Evolutionary conservation across 2,797 vertebrate genomes (phyloP), one percentile per base, ranked within the genome.

Genomic region (Sebastes diploproa): DNA sequence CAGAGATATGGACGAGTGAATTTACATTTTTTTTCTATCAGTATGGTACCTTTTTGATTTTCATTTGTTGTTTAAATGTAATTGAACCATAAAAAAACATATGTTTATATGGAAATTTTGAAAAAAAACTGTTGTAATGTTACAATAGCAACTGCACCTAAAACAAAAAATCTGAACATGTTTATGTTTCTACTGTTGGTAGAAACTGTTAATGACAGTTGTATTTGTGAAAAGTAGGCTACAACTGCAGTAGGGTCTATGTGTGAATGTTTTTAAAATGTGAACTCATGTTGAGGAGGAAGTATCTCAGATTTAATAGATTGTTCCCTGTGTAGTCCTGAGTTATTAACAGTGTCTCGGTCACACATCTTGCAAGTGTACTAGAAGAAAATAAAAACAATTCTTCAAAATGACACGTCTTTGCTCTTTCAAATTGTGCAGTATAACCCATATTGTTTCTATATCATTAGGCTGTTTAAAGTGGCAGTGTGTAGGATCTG

Each of bases 341-440:
- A 81, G 29, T 85, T 83, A 82, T 78, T 83, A 84, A 83, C 56
- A 52, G 4, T 79, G 75, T 92, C 36, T 72, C 74, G 61, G 67
- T 89, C 80, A 79, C 79, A 82, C 72, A 81, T 86, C 74, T 77
- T 88, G 76, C 75, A 73, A 87, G 68, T 88, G 84, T 88, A 85
- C 77, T 81, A 78, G 78, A 78, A 81, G 18, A 84, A 86, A 92
- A 92, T 88, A 87, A 89, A 87, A 84, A 75, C 7, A 54, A 46
- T 50, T 79, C 58, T 69, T 67, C 52, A 80, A 82, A 87, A 67
- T 27, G 2, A 68, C n/a, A 7, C 1, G 34, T 58, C 36, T 82
- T 30, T 52, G 13, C 61, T 76, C 32, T 13, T 69, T 58, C 22
- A 70, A 54, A 34, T 36, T 6, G 56, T 55, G 29, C 42, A 52